phyloP scores from a whole-genome alignment of 92 coral and sea anemone species.

The Virgularia gustaviana region DNA sequence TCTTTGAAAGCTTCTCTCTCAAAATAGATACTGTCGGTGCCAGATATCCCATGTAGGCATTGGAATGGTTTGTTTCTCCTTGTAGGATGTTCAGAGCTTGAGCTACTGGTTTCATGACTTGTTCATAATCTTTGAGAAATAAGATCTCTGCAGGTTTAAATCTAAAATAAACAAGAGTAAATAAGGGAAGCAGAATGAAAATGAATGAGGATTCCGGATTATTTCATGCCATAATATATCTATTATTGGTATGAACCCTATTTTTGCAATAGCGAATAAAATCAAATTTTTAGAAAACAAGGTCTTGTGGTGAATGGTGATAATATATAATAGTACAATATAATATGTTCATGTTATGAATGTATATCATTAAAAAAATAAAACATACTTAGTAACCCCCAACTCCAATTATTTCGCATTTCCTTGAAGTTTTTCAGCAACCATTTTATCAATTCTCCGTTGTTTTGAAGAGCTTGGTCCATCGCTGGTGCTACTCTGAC shows the following conservation, averaged over 20 bases:
- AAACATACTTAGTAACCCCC: not conserved
- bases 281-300: too few species aligned
- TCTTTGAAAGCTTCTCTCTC: constrained; percentile 19
- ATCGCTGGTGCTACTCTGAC: not conserved
- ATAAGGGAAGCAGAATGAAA: too few species aligned
- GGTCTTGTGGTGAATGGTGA: too few species aligned
- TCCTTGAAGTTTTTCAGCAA: not conserved
- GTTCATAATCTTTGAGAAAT: constrained; percentile 15
- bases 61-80: constrained; percentile 28
- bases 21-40: constrained; percentile 11
- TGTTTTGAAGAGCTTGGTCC: not conserved
- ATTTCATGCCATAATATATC: too few species aligned
- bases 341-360: too few species aligned
- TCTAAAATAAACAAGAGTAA: constrained; percentile 1
- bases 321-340: too few species aligned
- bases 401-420: not conserved
- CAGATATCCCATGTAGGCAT: constrained; percentile 24
- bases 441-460: not conserved
- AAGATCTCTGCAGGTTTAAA: constrained; percentile 18
- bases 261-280: too few species aligned
- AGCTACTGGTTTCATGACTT: constrained; percentile 26
- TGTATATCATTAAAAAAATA: not conserved
- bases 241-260: too few species aligned
- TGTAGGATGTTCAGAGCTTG: constrained; percentile 21
- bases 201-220: too few species aligned